Base-by-base conservation (phyloP, 2,113 vertebrate genomes). In the Zapornia atra region DNA sequence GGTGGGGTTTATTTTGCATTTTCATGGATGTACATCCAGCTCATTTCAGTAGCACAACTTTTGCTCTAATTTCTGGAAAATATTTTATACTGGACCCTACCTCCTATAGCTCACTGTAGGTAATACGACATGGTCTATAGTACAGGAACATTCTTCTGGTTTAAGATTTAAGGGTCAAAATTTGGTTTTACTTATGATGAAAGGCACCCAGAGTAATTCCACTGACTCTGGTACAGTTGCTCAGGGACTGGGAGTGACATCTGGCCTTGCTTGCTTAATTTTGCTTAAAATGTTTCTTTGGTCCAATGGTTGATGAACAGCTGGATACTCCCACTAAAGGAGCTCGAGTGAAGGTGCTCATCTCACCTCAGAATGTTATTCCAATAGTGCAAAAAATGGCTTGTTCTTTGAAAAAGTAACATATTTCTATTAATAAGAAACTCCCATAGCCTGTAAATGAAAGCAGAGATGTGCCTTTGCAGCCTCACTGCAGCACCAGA, bases 321-420 rank as follows among this genome's bases (percentile, higher is more conserved):
- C 60, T 90, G 53, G 34, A 28, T 19, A 26, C 31, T 82, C 53
- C 40, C 60, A 56, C 42, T 28, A 12, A 51, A 90, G 34, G 12
- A 88, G 31, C 8, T 33, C 42, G 38, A 66, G 8, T 33, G n/a
- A 54, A 56, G 11, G 26, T 17, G 5, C 33, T 68, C 48, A 48
- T 13, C 11, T 69, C 31, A 61, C 60, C 48, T 53, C 56, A n/a
- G 48, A 68, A 75, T 78, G 70, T 63, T 38, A 68, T 68, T 88
- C 73, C n/a, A 91, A 13, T 57, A 78, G 91, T 12, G 50, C 64
- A 79, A 78, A 92, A 15, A 86, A 84, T 20, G 15, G 38, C 15
- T 42, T 86, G 92, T 90, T 40, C 65, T 66, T 90, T 79, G 65
- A 78, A 90, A 90, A 94, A 66, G 22, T 48, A 88, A 71, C 48